phyloP scores from a whole-genome alignment of 2,113 vertebrate genomes.

The Callionymus lyra region DNA sequence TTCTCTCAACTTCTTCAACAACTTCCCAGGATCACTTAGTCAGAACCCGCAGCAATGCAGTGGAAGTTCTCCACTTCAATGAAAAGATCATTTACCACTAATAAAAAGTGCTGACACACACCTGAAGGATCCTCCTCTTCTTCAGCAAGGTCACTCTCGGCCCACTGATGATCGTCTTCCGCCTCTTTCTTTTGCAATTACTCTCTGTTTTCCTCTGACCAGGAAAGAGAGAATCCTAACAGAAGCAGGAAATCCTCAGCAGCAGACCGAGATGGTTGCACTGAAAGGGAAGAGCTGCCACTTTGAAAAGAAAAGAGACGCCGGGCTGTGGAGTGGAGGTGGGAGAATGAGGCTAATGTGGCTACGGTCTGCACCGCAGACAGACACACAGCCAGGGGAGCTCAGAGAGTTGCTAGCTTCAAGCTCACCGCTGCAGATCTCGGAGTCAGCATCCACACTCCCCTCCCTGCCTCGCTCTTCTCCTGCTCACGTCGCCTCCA shows the following conservation, averaged over 20 bases:
- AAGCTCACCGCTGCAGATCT: conserved; percentile 53
- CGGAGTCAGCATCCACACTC: conserved; percentile 46
- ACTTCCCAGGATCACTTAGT: conserved; percentile 8
- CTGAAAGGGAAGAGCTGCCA: too few species aligned
- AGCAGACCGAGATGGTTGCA: conserved; percentile 26
- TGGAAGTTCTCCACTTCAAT: background rate
- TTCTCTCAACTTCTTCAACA: conserved; percentile 1
- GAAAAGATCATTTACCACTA: conserved; percentile 39
- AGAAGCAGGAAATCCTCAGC: conserved; percentile 61
- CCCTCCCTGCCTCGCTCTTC: conserved; percentile 13
- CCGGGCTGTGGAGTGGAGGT: conserved; percentile 27
- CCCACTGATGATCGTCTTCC: conserved; percentile 25
- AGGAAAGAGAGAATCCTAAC: conserved; percentile 50
- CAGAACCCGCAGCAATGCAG: background rate
- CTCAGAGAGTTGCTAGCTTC: conserved; percentile 46
- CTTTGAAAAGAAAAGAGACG: background rate
- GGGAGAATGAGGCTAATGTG: conserved; percentile 33
- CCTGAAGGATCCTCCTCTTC: conserved; percentile 46
- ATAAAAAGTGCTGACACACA: conserved; percentile 48
- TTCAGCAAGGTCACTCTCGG: conserved; percentile 52
- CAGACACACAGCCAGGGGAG: conserved; percentile 26
- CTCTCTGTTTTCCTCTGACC: conserved; percentile 23
- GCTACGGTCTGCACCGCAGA: conserved; percentile 34
- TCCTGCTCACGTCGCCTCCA: conserved; percentile 42
- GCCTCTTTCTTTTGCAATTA: conserved; percentile 18